A percentile compares a stretch with the other conserved stretches of the same genome.
Evolutionary conservation across 2,797 vertebrate genomes (phyloP).

Genomic region (Girardinus metallicus): DNA sequence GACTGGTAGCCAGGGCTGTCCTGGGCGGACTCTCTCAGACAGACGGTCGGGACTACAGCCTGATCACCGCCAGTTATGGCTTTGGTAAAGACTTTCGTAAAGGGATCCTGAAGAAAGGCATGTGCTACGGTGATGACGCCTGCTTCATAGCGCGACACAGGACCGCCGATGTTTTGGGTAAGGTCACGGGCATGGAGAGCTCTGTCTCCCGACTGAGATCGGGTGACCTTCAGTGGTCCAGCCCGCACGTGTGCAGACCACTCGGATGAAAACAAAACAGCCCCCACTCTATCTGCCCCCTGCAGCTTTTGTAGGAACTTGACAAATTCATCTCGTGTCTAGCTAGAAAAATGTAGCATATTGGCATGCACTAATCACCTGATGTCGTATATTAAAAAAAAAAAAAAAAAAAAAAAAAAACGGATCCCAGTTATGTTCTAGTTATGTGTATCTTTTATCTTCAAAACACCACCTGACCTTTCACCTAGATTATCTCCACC

Average conservation of each 20-base stretch:
- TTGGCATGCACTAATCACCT: background rate
- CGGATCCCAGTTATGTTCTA: background rate
- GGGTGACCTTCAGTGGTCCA: constrained; percentile 72
- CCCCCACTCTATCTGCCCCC: constrained; percentile 9
- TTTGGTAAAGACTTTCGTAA: constrained; percentile 98
- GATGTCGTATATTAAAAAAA: accelerated
- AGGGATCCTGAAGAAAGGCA: constrained; percentile 97
- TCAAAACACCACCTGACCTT: constrained; percentile 68
- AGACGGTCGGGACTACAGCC: constrained; percentile 95
- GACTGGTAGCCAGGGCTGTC: constrained; percentile 96
- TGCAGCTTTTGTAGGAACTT: background rate
- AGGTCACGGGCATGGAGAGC: constrained; percentile 47
- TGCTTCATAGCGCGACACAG: constrained; percentile 93
- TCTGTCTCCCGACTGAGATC: background rate
- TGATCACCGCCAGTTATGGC: constrained; percentile 94
- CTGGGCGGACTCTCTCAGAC: constrained; percentile 97
- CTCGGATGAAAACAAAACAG: constrained; percentile 66
- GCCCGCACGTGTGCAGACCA: constrained; percentile 55
- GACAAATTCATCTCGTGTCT: background rate
- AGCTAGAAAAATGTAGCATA: background rate
- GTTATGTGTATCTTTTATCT: background rate
- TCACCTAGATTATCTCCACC: constrained; percentile 71
- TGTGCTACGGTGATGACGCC: constrained; percentile 97
- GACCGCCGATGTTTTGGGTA: constrained; percentile 91
- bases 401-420: background rate